These are phyloP conservation scores for Dromas ardeola DNA, from an alignment of 2,113 vertebrate species.

Conservation along the genomic window DNA sequence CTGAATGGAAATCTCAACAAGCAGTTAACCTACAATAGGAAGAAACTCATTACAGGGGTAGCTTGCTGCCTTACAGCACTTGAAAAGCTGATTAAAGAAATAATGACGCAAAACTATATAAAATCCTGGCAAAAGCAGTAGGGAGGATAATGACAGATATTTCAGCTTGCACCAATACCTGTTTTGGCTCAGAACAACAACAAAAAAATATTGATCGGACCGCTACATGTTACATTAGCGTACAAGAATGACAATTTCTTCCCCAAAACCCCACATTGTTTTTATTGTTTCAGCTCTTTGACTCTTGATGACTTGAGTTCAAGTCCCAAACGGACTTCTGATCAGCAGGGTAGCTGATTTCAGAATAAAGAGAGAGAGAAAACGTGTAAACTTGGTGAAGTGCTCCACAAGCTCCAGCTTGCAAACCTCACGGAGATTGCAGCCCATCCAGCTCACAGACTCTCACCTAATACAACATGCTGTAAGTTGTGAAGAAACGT, in stretches of 20 bases:
- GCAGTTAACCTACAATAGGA: constrained; percentile 72
- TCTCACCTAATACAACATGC: constrained; percentile 64
- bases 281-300: constrained; percentile 43
- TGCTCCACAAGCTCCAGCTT: constrained; percentile 54
- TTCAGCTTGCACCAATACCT: background rate
- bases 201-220: constrained; percentile 18
- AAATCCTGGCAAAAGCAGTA: background rate
- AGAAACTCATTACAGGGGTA: constrained; percentile 71
- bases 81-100: constrained; percentile 73
- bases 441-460: constrained; percentile 54
- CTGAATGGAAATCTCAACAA: constrained; percentile 70
- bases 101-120: constrained; percentile 2
- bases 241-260: constrained; percentile 55
- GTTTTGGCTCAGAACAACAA: background rate
- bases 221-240: background rate
- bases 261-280: background rate
- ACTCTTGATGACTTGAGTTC: constrained; percentile 29
- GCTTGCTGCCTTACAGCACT: constrained; percentile 67
- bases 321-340: constrained; percentile 37
- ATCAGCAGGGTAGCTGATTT: constrained; percentile 64
- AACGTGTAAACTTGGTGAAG: constrained; percentile 66
- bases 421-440: constrained; percentile 30
- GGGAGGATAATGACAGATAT: background rate
- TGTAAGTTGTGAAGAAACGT: constrained; percentile 73
- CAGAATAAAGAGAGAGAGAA: constrained; percentile 50